Evolutionary conservation across 2,113 vertebrate species (phyloP).

Genomic region (Poeciliopsis prolifica): DNA sequence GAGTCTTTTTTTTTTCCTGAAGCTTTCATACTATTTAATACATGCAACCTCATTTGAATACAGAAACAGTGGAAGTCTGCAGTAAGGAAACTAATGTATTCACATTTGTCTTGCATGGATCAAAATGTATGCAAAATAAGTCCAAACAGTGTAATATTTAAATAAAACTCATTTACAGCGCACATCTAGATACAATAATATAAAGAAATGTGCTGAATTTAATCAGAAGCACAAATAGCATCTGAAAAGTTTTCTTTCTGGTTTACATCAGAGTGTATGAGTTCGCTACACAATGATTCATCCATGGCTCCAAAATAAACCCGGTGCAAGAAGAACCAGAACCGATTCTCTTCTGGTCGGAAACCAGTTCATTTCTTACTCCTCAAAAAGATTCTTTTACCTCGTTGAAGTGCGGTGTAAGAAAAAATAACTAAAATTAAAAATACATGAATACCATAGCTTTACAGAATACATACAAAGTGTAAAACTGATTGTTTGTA

Average conservation of each 20-base stretch:
- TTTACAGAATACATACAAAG: too few relatives aligned
- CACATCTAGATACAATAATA: background rate
- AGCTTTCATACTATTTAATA: conserved; percentile 17
- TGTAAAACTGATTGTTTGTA: too few relatives aligned
- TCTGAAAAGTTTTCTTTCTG: background rate
- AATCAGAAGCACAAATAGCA: background rate
- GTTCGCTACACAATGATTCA: background rate
- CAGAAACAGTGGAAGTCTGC: conserved; percentile 2
- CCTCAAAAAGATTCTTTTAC: too few relatives aligned
- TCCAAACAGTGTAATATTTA: background rate
- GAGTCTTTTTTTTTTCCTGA: conserved; percentile 19
- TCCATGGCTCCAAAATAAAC: background rate
- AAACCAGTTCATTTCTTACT: background rate
- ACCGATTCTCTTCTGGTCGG: background rate
- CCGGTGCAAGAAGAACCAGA: background rate
- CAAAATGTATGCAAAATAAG: background rate
- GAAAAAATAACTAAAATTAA: background rate
- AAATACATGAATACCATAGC: too few relatives aligned
- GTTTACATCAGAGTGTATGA: background rate
- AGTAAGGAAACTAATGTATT: conserved; percentile 5
- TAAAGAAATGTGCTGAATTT: background rate
- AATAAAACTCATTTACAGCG: background rate
- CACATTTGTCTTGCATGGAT: conserved; percentile 3
- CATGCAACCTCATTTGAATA: conserved; percentile 25
- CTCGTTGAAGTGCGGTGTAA: background rate